Percentiles rank a stretch among this genome's conserved stretches.
Conservation (phyloP, 1,140 invertebrate species). For the Heliothis subflexa region DNA sequence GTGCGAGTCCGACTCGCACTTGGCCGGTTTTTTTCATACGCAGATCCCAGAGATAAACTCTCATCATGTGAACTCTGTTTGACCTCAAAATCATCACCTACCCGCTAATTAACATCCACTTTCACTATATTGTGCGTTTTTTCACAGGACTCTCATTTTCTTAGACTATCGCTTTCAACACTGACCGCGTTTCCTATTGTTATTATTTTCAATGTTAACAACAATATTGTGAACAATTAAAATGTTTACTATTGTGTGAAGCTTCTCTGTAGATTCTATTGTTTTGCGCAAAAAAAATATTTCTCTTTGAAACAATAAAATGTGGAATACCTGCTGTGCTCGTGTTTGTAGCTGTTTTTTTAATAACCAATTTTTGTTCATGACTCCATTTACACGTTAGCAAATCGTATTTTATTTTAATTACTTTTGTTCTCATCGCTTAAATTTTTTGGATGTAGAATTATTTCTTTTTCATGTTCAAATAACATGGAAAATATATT, state of each 20-base stretch:
- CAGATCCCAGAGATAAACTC: background rate
- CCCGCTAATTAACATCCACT: slow-evolving; percentile 39
- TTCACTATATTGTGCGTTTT: slow-evolving; percentile 45
- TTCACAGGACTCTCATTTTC: slow-evolving; percentile 47
- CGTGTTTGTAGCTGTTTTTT: slow-evolving; percentile 16
- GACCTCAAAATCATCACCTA: slow-evolving; percentile 34
- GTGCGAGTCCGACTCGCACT: too few species aligned
- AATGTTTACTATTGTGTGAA: slow-evolving; percentile 39
- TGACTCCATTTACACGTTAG: slow-evolving; percentile 30
- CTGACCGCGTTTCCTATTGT: slow-evolving; percentile 39
- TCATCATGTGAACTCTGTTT: slow-evolving; percentile 19
- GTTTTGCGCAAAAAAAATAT: slow-evolving; percentile 11
- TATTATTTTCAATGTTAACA: slow-evolving; percentile 38
- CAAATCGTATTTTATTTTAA: slow-evolving; percentile 25
- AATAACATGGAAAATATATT: too few species aligned
- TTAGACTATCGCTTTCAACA: slow-evolving; percentile 30
- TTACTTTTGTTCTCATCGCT: slow-evolving; percentile 30
- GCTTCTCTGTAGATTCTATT: slow-evolving; percentile 5
- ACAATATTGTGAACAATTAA: slow-evolving; percentile 31
- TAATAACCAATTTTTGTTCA: slow-evolving; percentile 19
- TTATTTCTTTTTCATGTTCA: too few species aligned
- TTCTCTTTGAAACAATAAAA: slow-evolving; percentile 11
- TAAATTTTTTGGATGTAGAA: too few species aligned
- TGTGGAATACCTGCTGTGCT: slow-evolving; percentile 17
- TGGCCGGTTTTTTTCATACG: slow-evolving; percentile 14